These are phyloP conservation scores for Aegithalos caudatus DNA, from an alignment of 2,113 vertebrate species.

Conservation along the genomic window DNA sequence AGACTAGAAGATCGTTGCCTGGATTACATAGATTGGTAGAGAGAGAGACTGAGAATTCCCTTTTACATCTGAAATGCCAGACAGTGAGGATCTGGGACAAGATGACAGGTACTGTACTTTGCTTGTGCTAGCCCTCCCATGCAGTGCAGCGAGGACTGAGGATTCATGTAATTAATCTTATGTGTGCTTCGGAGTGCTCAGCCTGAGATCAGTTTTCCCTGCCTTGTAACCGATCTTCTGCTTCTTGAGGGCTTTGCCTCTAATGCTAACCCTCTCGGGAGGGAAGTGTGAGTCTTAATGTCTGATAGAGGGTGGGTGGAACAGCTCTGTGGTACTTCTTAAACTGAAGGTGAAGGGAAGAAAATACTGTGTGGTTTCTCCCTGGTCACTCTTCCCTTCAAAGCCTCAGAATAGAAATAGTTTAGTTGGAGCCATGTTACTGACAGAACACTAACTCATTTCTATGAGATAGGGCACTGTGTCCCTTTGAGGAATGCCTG, in stretches of 20 bases:
- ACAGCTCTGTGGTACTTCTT: neutral
- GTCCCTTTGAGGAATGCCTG: neutral
- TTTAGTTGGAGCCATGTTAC: neutral
- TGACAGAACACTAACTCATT: neutral
- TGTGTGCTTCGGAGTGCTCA: neutral
- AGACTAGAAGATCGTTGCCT: neutral
- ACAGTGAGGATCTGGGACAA: conserved; percentile 66
- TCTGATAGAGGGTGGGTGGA: neutral
- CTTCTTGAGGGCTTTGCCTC: neutral
- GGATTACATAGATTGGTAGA: conserved; percentile 10
- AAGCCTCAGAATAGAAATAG: neutral
- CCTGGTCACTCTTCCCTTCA: neutral
- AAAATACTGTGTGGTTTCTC: neutral
- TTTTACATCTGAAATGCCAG: conserved; percentile 69
- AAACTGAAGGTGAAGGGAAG: neutral
- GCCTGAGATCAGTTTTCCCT: neutral
- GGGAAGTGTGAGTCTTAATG: neutral
- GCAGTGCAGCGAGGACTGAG: neutral
- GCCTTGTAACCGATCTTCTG: neutral
- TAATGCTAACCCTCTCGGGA: neutral
- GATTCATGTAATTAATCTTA: neutral
- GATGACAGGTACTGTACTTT: conserved; percentile 68
- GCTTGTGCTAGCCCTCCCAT: neutral
- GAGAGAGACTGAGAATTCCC: neutral
- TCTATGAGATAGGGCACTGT: neutral